A percentile compares a stretch with the other conserved stretches of the same genome.
These are phyloP conservation scores for Camponotus fellah DNA, from an alignment of 2,888 invertebrate genomes.

Conservation along the genomic window DNA sequence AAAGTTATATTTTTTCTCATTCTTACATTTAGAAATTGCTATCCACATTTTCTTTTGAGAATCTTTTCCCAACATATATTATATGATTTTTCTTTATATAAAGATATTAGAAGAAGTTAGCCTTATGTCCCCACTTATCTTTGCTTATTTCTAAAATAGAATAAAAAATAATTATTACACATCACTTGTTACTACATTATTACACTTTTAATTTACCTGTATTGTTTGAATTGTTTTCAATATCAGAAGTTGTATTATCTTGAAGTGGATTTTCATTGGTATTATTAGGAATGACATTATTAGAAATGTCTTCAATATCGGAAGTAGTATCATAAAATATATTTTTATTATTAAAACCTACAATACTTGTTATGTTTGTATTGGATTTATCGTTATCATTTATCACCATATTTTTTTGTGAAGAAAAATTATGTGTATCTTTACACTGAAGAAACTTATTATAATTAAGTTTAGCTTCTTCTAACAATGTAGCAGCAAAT, in stretches of 20 bases:
- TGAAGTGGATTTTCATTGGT: not conserved
- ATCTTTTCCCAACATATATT: not conserved
- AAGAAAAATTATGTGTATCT: conserved; percentile 3
- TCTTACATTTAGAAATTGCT: not conserved
- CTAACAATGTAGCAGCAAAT: conserved; percentile 15
- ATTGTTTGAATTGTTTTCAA: not conserved
- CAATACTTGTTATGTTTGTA: not conserved
- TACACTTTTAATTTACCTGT: not conserved
- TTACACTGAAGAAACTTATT: not conserved
- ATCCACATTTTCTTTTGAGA: conserved; percentile 4
- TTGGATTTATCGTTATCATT: not conserved
- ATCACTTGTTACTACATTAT: not conserved
- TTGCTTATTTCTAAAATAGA: not conserved
- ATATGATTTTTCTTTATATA: conserved; percentile 21
- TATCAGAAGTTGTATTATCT: not conserved
- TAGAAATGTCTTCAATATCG: not conserved
- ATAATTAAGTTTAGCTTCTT: not conserved
- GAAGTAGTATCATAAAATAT: not conserved
- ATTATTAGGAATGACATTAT: no score
- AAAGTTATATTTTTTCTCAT: not conserved
- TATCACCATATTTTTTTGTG: not conserved
- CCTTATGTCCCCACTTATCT: not conserved
- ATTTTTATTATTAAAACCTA: not conserved
- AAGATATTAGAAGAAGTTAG: not conserved
- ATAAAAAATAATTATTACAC: not conserved